Evolutionary conservation across 2,113 vertebrate species (phyloP).

Genomic region (Turdus rufiventris): DNA sequence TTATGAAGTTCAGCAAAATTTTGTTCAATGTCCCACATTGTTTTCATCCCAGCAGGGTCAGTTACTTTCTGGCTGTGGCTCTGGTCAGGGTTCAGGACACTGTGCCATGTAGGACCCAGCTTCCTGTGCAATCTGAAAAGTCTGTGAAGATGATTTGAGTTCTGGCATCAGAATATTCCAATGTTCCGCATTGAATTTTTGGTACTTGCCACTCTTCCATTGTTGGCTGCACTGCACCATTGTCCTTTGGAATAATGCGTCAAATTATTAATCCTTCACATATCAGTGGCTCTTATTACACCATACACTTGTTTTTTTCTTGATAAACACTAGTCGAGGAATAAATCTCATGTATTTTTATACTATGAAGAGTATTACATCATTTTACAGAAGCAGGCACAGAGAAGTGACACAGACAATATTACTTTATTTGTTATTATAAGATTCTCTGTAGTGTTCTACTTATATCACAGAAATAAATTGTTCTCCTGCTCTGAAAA

Average conservation of each 20-base stretch:
- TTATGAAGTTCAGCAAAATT: neutral
- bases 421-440: neutral
- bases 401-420: neutral
- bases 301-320: neutral
- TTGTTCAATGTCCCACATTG: neutral
- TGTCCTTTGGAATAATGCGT: neutral
- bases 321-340: neutral
- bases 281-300: neutral
- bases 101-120: rapidly evolving
- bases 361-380: neutral
- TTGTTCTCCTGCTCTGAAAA: conserved; percentile 17
- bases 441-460: neutral
- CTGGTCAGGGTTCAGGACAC: neutral
- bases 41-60: neutral
- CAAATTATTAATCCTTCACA: neutral
- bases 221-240: neutral
- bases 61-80: neutral
- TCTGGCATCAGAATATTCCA: neutral
- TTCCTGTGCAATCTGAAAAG: neutral
- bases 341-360: neutral
- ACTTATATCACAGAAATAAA: neutral
- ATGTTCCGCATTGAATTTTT: neutral
- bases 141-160: neutral
- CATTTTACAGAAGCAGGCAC: neutral
- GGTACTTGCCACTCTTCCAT: neutral